Base-by-base conservation (phyloP, 2,113 vertebrate genomes). In the Zingel zingel region DNA sequence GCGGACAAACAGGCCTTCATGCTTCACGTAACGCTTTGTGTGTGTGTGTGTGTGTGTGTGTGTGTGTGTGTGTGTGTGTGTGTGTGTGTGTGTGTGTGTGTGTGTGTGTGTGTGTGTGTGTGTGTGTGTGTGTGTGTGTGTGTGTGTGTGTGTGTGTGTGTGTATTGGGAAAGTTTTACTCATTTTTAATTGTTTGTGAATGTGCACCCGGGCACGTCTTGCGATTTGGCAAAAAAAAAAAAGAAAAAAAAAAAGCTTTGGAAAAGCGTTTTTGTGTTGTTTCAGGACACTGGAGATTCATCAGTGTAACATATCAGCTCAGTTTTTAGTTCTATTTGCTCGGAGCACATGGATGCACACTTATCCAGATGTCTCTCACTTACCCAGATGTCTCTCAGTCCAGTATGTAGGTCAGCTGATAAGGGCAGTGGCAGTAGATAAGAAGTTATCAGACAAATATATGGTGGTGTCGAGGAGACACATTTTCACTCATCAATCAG, bases 161-260 rank as follows among this genome's bases (percentile, higher is more conserved):
- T 85, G 72, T 62, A 78, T 62, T 76, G 82, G 78, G 81, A 89
- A 86, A 81, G 11, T 77, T 89, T 88, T 86, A 79, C 74, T 87
- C 61, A 82, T 66, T 79, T 62, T 53, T 89, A 83, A 83, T 83
- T 83, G 85, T 83, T 86, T 89, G 81, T 83, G 84, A 72, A 83
- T 82, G 81, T 89, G 83, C 76, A 88, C 11, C 43, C 6, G 1
- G 53, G 64, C 81, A 84, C 54, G 19, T 77, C 69, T 45, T 68
- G 66, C 1, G 23, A 48, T 61, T 77, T 39, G 5, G 27, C 23
- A 15, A 48, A 58, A n/a, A 48, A 58, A n/a, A 39, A 51, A n/a
- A 53, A 15, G 39, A 58, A n/a, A 48, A 58, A n/a, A 39, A 51
- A n/a, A 53, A 33, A n/a, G 47, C 15, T 47, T 33, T 54, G 33